Evolutionary conservation across 2,888 invertebrate genomes (phyloP).

Genomic region (Ophraella communa): DNA sequence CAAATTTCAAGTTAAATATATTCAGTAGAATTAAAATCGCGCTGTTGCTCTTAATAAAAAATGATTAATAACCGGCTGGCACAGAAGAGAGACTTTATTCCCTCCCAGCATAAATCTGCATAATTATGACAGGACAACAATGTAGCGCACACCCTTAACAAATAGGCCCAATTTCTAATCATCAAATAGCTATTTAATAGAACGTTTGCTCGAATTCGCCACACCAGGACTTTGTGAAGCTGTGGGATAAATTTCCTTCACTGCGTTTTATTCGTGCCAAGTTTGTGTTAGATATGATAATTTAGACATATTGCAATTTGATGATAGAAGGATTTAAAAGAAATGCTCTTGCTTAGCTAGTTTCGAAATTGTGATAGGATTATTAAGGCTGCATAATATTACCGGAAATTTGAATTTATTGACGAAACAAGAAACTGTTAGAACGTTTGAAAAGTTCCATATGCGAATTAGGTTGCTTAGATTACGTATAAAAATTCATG

Average conservation of each 20-base stretch:
- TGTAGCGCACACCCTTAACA: constrained; percentile 27
- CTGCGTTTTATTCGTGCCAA: not conserved
- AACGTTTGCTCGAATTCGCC: constrained; percentile 32
- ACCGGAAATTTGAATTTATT: too few species aligned
- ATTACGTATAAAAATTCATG: too few species aligned
- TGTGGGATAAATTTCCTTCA: constrained; percentile 2
- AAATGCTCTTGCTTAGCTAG: too few species aligned
- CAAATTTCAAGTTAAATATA: not conserved
- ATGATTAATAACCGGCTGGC: not conserved
- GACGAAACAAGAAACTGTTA: too few species aligned
- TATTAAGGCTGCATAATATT: too few species aligned
- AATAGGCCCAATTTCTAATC: constrained; percentile 35
- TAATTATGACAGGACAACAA: constrained; percentile 31
- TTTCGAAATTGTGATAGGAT: too few species aligned
- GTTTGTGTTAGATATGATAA: not conserved
- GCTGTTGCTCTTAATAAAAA: not conserved
- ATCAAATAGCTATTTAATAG: constrained; percentile 38
- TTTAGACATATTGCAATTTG: not conserved
- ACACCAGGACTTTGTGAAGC: constrained; percentile 27
- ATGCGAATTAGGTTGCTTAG: too few species aligned
- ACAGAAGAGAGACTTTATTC: constrained; percentile 7
- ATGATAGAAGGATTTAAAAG: not conserved
- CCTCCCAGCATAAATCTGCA: constrained; percentile 34
- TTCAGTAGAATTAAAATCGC: not conserved
- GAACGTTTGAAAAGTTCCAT: too few species aligned